These are phyloP conservation scores for Drosophila busckii DNA, from an alignment of 1,140 invertebrate species.

Conservation along the genomic window DNA sequence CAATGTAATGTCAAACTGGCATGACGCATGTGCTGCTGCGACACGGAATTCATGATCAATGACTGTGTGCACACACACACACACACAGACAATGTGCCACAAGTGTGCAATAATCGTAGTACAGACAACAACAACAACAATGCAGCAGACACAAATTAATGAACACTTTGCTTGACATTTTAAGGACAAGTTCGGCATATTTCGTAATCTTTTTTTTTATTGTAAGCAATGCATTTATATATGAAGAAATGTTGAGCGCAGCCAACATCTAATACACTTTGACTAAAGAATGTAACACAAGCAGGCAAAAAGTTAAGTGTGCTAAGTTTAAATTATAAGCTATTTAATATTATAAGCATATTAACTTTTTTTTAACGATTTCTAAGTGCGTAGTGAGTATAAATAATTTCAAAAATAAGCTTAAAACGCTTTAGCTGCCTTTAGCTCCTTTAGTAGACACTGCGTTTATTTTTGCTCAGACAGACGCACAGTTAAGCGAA, in stretches of 20 bases:
- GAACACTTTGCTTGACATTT: slow-evolving; percentile 74
- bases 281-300: no score
- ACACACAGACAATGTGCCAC: slow-evolving; percentile 30
- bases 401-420: no score
- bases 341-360: no score
- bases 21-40: slow-evolving; percentile 63
- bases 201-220: slow-evolving; percentile 21
- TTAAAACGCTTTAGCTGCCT: no score
- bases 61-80: slow-evolving; percentile 56
- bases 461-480: no score
- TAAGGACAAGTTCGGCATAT: slow-evolving; percentile 70
- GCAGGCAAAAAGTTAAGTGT: no score
- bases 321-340: no score
- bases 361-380: no score
- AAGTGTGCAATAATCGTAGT: slow-evolving; percentile 35
- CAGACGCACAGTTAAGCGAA: no score
- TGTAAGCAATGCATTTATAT: slow-evolving; percentile 13
- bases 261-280: no score
- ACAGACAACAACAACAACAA: slow-evolving; percentile 31
- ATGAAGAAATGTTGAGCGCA: neutral
- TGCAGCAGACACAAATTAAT: slow-evolving; percentile 64
- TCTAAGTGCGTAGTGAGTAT: no score
- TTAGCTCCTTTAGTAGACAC: no score
- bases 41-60: slow-evolving; percentile 75
- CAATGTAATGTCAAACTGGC: slow-evolving; percentile 30